Base-by-base conservation (phyloP, 2,888 invertebrate genomes). In the Leptopilina myrica region DNA sequence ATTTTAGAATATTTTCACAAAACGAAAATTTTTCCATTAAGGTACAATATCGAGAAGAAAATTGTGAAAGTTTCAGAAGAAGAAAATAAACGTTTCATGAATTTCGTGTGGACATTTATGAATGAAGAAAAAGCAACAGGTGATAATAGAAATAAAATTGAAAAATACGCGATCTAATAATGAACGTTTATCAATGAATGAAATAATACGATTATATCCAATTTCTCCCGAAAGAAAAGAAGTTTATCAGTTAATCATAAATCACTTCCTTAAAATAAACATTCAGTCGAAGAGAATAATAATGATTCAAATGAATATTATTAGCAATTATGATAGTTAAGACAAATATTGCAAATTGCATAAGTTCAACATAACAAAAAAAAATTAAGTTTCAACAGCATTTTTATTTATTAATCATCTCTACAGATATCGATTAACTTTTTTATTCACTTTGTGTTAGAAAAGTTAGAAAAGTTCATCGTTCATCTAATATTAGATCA, bases 21-120 rank as follows among this genome's bases (percentile, higher is more conserved):
- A 49, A 73, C n/a, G 9, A 11, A 15, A 12, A 20, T 75, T 75
- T 75, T 56, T 75, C 56, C 20, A 59, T 59, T n/a, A 59, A 59
- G 78, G 76, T 76, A 66, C 59, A 76, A 76, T 49, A 64, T 78
- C 40, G 46, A 76, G 65, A 76, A 56, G 15, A 76, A 40, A 73
- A 56, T 40, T 26, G n/a, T 33, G 33, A 14, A n/a, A 56, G 9
- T 53, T 56, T 73, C 56, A n/a, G 33, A 73, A 53, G 73, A 73
- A n/a, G 56, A 53, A 73, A 59, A 53, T 5, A 5, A 59, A 56
- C 73, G 40, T 33, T n/a, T 40, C 8, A 49, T 77, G 20, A 59
- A 79, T 67, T 53, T 79, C 43, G 9, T 66, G 15, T 79, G 65
- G 77, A 62, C 76, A 62, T 77, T 79, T 43, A 33, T 26, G 6